Evolutionary conservation across 2,113 vertebrate genomes (phyloP).

Genomic region (Triplophysa tibetana): DNA sequence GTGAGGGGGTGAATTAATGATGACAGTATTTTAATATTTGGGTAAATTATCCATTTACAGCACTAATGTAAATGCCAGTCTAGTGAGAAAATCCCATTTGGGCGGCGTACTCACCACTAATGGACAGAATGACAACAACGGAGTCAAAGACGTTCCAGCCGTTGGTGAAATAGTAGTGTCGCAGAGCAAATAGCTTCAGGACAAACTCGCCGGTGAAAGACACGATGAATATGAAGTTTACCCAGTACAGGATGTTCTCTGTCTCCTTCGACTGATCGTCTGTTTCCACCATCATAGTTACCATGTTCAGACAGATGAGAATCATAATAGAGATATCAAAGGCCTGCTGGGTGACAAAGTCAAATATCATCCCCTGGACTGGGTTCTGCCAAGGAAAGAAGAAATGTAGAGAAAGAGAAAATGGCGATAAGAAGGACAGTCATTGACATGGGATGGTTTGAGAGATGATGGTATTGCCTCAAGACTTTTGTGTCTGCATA

Average conservation of each 20-base stretch:
- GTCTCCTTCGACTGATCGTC: slow-evolving; percentile 90
- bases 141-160: slow-evolving; percentile 99
- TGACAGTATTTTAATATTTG: neutral
- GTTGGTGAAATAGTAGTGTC: slow-evolving; percentile 98
- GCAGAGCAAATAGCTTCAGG: slow-evolving; percentile 92
- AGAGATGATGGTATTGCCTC: neutral
- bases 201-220: slow-evolving; percentile 95
- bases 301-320: slow-evolving; percentile 99
- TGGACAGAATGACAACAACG: slow-evolving; percentile 97
- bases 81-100: neutral
- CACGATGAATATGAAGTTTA: slow-evolving; percentile 96
- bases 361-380: slow-evolving; percentile 92
- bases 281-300: slow-evolving; percentile 99
- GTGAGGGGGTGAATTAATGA: too few species aligned
- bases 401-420: neutral
- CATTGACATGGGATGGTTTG: neutral
- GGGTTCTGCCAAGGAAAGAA: slow-evolving; percentile 79
- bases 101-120: slow-evolving; percentile 87
- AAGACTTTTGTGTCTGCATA: slow-evolving; percentile 52
- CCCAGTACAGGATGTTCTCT: slow-evolving; percentile 93
- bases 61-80: neutral
- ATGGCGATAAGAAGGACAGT: neutral
- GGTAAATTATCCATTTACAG: neutral
- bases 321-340: slow-evolving; percentile 99
- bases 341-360: slow-evolving; percentile 97